phyloP scores from a whole-genome alignment of 2,113 vertebrate species.

The Oncorhynchus keta region DNA sequence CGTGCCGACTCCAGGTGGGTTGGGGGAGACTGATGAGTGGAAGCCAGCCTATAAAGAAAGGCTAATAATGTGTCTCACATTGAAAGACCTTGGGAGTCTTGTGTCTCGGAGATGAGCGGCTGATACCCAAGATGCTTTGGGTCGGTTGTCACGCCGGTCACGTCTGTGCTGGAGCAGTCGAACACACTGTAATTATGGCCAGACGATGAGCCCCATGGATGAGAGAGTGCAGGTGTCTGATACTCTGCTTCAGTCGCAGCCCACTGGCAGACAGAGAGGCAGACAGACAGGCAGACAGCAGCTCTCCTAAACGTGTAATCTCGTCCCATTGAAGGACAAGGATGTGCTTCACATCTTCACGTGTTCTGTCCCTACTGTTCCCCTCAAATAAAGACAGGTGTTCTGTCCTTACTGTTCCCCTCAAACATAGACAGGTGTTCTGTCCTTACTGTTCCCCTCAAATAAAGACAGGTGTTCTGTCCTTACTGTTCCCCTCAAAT shows the following conservation, averaged over 20 bases:
- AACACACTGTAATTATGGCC: conserved; percentile 55
- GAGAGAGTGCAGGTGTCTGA: neutral
- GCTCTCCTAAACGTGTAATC: neutral
- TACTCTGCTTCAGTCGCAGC: neutral
- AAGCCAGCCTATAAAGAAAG: neutral
- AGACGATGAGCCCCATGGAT: conserved; percentile 37
- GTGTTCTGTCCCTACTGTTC: no score
- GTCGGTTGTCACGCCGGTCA: conserved; percentile 53
- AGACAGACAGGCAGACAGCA: neutral
- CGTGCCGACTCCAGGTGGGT: no score
- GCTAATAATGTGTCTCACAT: conserved; percentile 62
- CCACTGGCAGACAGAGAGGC: conserved; percentile 7
- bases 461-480: no score
- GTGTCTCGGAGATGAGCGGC: conserved; percentile 63
- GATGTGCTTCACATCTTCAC: no score
- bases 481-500: no score
- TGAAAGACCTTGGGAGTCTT: conserved; percentile 64
- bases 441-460: no score
- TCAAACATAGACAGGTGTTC: no score
- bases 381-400: no score
- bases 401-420: no score
- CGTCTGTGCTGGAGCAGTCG: conserved; percentile 40
- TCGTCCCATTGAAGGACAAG: neutral
- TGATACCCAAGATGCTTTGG: conserved; percentile 56
- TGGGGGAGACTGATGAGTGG: conserved; percentile 4